Evolutionary conservation across 2,888 invertebrate species (phyloP), one percentile per base, ranked within the genome.

Genomic region (Drosophila anomelani): DNA sequence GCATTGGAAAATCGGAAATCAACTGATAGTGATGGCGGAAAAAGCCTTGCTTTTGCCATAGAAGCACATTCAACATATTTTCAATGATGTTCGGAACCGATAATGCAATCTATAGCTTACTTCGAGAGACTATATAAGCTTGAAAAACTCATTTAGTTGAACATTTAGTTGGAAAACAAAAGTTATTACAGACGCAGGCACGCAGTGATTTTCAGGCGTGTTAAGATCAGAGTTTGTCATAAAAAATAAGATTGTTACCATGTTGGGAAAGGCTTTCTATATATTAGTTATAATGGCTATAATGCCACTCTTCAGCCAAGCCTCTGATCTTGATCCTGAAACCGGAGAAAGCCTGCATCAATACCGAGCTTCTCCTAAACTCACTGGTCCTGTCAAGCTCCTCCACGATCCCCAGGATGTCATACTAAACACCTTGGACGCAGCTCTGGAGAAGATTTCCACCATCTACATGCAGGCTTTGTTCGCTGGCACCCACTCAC

Each of bases 391-490:
- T 3, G 70, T 80, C 0, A 75, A 78, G 29, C 55, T 83, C 8
- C 0, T 62, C 0, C 81, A 81, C n/a, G 70, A 69, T 49, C 41
- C 78, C 0, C 54, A 85, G 41, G 91, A 91, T 64, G 44, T 26
- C 0, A 78, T 82, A 2, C 51, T 91, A 0, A 82, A 82, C 38
- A 58, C 85, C 3, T 58, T 91, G 59, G 91, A 91, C 34, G 67
- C 39, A 6, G 88, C 90, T 0, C 43, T 91, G 57, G 64, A 81
- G 7, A 87, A 90, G 70, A 79, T 91, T 3, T 80, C 89, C 17
- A 83, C 76, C 1, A 74, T 91, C 32, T 91, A 91, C 58, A 90
- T 90, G 77, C 91, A 91, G 51, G 91, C 91, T 0, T 53, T 91
- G 44, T 82, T 91, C 34, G 79, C 90, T 0, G 91, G 89, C 15